Evolutionary conservation across 2,113 vertebrate species (phyloP).

Genomic region (Syngnathus scovelli): DNA sequence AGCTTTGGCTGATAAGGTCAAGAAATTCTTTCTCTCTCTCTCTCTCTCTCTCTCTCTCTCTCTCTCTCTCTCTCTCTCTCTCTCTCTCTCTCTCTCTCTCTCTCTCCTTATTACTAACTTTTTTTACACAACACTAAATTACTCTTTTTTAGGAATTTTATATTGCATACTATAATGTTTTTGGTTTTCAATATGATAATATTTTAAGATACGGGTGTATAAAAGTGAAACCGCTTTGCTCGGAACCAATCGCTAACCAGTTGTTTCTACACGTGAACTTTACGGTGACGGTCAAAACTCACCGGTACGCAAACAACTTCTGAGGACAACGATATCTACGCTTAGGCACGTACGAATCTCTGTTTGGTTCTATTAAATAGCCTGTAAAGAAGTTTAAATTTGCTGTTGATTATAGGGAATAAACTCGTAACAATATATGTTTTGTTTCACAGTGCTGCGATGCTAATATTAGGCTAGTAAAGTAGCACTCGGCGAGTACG

Average conservation of each 20-base stretch:
- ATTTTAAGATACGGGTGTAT: too few relatives aligned
- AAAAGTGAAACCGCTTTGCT: not conserved
- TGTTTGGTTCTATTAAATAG: not conserved
- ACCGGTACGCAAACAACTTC: not conserved
- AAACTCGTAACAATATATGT: not conserved
- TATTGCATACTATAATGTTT: not conserved
- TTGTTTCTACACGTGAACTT: not conserved
- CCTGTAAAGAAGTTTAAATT: not conserved
- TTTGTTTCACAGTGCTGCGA: not conserved
- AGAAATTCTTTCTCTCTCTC: too few relatives aligned
- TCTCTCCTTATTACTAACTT: too few relatives aligned
- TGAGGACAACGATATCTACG: not conserved
- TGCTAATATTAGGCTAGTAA: not conserved
- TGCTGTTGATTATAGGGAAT: not conserved
- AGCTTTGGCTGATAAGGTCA: not conserved
- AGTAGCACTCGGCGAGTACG: not conserved
- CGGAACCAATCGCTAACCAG: constrained; percentile 7
- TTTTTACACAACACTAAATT: not conserved
- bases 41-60: too few relatives aligned
- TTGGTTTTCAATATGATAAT: not conserved
- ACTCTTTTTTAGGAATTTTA: not conserved
- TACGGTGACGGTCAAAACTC: constrained; percentile 2
- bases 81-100: too few relatives aligned
- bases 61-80: too few relatives aligned
- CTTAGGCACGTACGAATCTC: not conserved